These are phyloP conservation scores for Herpailurus yagouaroundi DNA, from an alignment of 2,113 vertebrate species.

Conservation along the genomic window DNA sequence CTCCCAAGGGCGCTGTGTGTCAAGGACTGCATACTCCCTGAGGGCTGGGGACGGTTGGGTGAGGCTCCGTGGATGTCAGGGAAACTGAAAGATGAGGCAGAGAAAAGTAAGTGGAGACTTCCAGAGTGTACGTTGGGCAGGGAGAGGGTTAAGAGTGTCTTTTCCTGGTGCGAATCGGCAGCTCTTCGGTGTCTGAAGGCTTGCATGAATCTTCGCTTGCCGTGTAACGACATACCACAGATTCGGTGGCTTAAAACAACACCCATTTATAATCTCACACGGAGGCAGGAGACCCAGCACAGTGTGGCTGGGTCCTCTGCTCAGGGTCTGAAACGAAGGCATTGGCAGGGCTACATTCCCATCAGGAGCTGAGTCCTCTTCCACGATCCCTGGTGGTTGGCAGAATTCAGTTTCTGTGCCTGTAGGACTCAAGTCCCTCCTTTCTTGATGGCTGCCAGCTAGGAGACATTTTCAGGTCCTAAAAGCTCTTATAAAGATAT, in stretches of 20 bases:
- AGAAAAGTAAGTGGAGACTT: background rate
- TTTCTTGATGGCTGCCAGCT: background rate
- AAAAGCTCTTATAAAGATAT: background rate
- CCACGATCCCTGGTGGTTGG: background rate
- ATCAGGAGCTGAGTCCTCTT: background rate
- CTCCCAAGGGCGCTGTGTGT: background rate
- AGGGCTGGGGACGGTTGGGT: background rate
- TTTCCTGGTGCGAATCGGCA: background rate
- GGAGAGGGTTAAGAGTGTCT: background rate
- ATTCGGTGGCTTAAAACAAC: background rate
- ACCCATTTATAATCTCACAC: background rate
- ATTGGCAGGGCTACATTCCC: fast-evolving
- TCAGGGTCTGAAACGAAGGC: background rate
- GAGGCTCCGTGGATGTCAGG: background rate
- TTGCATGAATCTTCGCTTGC: background rate
- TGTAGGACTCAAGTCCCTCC: background rate
- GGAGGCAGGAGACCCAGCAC: background rate
- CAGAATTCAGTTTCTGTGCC: background rate
- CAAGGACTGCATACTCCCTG: background rate
- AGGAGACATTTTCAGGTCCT: background rate
- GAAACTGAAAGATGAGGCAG: background rate
- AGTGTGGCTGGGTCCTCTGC: background rate
- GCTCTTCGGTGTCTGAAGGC: background rate
- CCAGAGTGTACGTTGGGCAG: background rate
- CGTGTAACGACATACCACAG: background rate